A percentile compares a stretch with the other conserved stretches of the same genome.
phyloP scores from a whole-genome alignment of 1,140 invertebrate genomes.

The Thereuonema tuberculata region DNA sequence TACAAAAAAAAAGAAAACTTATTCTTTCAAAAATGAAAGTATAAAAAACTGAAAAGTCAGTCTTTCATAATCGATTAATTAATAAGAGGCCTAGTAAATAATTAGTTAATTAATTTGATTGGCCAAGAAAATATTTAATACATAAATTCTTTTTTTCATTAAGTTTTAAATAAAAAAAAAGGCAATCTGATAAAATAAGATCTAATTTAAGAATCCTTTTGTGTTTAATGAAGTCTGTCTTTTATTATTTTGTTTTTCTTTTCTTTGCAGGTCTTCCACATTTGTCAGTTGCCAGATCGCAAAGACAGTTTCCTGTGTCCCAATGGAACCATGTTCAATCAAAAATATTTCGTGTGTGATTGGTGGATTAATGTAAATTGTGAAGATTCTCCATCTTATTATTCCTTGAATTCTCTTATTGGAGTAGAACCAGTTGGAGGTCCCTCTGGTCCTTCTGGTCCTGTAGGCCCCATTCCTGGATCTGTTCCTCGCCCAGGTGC shows the following conservation, averaged over 20 bases:
- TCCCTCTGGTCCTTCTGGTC: too few species aligned
- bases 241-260: neutral
- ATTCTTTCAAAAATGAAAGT: too few species aligned
- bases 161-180: neutral
- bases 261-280: constrained; percentile 11
- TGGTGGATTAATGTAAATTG: constrained; percentile 17
- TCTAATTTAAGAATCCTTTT: too few species aligned
- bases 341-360: constrained; percentile 7
- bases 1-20: too few species aligned
- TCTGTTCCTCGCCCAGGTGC: neutral
- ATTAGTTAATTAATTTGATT: neutral
- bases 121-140: neutral
- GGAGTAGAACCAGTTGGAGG: neutral
- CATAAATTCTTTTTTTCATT: neutral
- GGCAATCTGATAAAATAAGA: neutral
- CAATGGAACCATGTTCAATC: constrained; percentile 10
- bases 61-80: too few species aligned
- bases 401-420: constrained; percentile 7
- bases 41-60: too few species aligned
- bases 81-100: too few species aligned
- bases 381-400: neutral
- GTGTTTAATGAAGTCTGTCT: too few species aligned
- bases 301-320: constrained; percentile 6
- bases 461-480: neutral
- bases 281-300: constrained; percentile 6